A percentile compares a stretch with the other conserved stretches of the same genome.
These are phyloP conservation scores for Takifugu bimaculatus DNA, from an alignment of 2,113 vertebrate genomes.

Conservation along the genomic window DNA sequence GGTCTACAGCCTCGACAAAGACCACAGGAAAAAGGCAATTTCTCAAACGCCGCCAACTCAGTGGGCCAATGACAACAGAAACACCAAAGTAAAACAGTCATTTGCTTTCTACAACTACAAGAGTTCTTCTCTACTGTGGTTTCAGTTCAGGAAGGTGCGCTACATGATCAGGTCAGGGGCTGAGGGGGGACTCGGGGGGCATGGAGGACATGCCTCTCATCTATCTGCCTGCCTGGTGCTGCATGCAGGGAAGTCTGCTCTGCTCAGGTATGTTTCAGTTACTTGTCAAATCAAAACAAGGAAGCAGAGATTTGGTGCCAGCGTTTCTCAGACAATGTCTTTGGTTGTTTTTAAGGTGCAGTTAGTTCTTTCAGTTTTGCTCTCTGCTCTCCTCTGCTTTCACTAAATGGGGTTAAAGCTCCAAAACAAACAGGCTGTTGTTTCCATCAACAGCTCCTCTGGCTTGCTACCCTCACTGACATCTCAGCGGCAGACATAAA, in stretches of 20 bases:
- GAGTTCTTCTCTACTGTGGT: constrained; percentile 44
- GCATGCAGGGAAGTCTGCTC: not conserved
- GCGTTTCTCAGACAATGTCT: constrained; percentile 42
- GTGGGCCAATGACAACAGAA: constrained; percentile 46
- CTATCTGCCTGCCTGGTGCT: not conserved
- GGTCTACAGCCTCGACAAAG: constrained; percentile 59
- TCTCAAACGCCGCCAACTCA: constrained; percentile 29
- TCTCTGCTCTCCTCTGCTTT: constrained; percentile 3
- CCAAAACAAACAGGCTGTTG: constrained; percentile 8
- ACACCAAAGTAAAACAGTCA: constrained; percentile 3
- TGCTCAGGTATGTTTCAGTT: too few relatives aligned
- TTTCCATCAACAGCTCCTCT: constrained; percentile 8
- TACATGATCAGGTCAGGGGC: constrained; percentile 60
- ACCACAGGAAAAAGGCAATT: constrained; percentile 58
- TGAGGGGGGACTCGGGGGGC: constrained; percentile 41
- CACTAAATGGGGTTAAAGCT: constrained; percentile 37
- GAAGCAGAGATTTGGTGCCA: constrained; percentile 14
- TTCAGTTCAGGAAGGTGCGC: constrained; percentile 61
- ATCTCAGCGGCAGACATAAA: constrained; percentile 22
- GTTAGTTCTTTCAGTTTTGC: constrained; percentile 26
- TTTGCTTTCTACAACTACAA: constrained; percentile 61
- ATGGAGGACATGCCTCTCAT: constrained; percentile 38
- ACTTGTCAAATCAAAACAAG: not conserved
- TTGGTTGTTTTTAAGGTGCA: constrained; percentile 71
- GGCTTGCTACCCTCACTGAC: constrained; percentile 10